phyloP scores from a whole-genome alignment of 1,140 invertebrate genomes.

The Atta texana region DNA sequence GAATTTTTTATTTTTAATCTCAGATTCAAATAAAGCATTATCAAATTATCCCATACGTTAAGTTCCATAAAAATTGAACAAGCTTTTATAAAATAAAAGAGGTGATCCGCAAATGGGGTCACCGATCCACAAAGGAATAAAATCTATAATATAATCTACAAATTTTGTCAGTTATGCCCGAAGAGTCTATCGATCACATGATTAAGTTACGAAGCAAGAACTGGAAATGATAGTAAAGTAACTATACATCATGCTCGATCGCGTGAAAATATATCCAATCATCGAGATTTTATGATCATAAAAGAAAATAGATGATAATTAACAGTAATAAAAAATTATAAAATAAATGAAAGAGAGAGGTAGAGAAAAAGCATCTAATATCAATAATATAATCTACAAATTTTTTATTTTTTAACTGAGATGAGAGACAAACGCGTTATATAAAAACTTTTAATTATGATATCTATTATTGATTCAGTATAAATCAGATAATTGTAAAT shows the following conservation, averaged over 20 bases:
- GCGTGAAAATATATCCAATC: background rate
- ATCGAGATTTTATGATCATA: background rate
- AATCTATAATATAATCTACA: no score
- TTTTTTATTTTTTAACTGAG: background rate
- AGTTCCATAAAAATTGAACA: no score
- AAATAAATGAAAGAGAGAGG: background rate
- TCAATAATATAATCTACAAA: background rate
- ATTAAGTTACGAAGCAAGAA: conserved; percentile 20
- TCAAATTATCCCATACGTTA: no score
- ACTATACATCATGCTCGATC: background rate
- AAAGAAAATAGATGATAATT: background rate
- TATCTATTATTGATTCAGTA: background rate
- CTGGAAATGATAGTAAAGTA: background rate
- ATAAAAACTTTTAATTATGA: background rate
- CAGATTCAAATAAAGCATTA: no score
- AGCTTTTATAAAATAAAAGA: no score
- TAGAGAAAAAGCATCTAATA: background rate
- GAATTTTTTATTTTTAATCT: no score
- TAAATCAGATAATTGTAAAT: background rate
- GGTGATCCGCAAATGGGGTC: no score
- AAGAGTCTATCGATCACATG: conserved; percentile 28
- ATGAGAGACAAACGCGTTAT: background rate
- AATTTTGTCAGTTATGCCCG: background rate
- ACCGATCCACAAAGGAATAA: no score
- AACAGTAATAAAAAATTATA: background rate